Evolutionary conservation across 2,797 vertebrate species (phyloP), one percentile per base, ranked within the genome.

Genomic region (Channa striata): DNA sequence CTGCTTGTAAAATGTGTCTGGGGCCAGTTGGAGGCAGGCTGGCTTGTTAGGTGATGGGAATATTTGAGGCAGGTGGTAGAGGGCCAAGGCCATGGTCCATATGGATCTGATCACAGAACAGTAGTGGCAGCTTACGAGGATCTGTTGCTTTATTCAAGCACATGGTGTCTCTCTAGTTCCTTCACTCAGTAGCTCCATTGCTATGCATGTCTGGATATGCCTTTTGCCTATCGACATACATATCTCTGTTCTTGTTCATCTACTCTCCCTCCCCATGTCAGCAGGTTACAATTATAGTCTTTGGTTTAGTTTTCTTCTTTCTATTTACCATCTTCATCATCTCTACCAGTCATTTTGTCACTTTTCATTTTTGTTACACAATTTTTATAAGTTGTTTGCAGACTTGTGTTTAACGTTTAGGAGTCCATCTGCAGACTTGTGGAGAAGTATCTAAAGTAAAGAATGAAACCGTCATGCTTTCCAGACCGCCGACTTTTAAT

Each of bases 71-170:
- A 91, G 89, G 90, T 90, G 90, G 86, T 90, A 83, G 83, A 91
- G 89, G 92, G 84, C 87, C 81, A 69, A 74, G 77, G 77, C 85
- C 87, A 87, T 75, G 68, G 79, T 87, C 84, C 93, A 94, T 94
- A 92, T 95, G 93, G 92, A 92, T 88, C 88, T 92, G 92, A 94
- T 94, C 92, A 93, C 80, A 86, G 87, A 94, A 94, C 93, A 94
- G 94, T 93, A 94, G 93, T 94, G 92, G 82, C 77, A 90, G 84
- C 86, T 90, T 91, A 88, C 84, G 68, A 73, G 81, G 67, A 85
- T 90, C 87, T 51, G 80, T 83, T 84, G 72, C 84, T 86, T 82
- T 83, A 80, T 58, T 84, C 50, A 63, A 81, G 77, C 87, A 87
- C 83, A 81, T 82, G 81, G 80, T 79, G 82, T 89, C 67, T 80